Conservation (phyloP, 2,797 vertebrate genomes). For the Enteromius unitaeniatus region DNA sequence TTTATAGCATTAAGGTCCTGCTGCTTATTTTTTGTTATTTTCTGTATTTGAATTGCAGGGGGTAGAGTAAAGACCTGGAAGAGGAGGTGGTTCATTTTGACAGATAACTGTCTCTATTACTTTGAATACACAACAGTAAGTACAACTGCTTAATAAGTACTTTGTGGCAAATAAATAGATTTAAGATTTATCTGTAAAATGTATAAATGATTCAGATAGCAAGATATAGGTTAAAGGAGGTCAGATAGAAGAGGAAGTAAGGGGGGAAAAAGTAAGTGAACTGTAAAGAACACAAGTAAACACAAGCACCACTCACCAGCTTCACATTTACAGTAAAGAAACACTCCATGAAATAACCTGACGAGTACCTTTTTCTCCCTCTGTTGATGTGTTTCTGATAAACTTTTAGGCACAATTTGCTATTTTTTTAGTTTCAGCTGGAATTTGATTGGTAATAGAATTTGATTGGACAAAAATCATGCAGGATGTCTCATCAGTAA, state of each 20-base stretch:
- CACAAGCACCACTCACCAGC: neutral
- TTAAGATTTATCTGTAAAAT: neutral
- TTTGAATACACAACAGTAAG: slow-evolving; percentile 96
- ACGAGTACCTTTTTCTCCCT: neutral
- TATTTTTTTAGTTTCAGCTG: neutral
- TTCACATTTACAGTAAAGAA: neutral
- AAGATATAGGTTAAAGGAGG: neutral
- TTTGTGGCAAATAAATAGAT: neutral
- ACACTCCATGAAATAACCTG: neutral
- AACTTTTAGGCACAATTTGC: neutral
- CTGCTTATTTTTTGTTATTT: neutral
- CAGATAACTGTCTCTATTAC: slow-evolving; percentile 98
- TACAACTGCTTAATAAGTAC: slow-evolving; percentile 58
- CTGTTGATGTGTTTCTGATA: neutral
- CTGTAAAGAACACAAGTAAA: neutral
- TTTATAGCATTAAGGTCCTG: neutral
- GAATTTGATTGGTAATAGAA: too few species aligned
- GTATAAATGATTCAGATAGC: neutral
- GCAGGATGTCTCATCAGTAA: neutral
- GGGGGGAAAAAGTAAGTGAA: neutral
- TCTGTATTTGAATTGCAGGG: slow-evolving; percentile 73
- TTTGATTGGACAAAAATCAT: neutral
- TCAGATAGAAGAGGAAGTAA: slow-evolving; percentile 7
- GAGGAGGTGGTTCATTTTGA: slow-evolving; percentile 97
- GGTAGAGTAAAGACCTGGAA: slow-evolving; percentile 99